Evolutionary conservation across 2,113 vertebrate species (phyloP).

Genomic region (Apodemus speciosus): DNA sequence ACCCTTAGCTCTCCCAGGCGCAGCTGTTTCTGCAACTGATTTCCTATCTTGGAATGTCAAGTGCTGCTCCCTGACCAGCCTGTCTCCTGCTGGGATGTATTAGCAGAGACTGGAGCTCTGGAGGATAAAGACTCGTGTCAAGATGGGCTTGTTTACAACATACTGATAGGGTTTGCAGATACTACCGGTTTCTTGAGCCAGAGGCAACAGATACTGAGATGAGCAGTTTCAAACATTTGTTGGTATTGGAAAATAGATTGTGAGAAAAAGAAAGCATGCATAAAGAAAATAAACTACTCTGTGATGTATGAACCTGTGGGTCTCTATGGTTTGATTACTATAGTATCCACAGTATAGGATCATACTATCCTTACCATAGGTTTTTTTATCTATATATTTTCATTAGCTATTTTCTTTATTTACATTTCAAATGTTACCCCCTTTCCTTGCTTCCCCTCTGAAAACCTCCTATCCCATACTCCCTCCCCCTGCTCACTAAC

Average conservation of each 20-base stretch:
- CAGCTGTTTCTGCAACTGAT: conserved; percentile 52
- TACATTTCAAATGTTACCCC: too few species aligned
- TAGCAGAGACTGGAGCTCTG: conserved; percentile 11
- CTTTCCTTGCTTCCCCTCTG: too few species aligned
- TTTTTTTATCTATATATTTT: too few species aligned
- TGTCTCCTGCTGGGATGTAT: not conserved
- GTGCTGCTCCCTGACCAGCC: conserved; percentile 42
- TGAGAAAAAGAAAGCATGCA: not conserved
- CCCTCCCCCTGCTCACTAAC: too few species aligned
- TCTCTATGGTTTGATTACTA: not conserved
- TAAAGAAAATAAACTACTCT: not conserved
- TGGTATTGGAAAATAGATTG: not conserved
- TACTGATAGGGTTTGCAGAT: not conserved
- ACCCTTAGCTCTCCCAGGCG: not conserved
- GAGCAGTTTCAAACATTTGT: not conserved
- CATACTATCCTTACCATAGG: too few species aligned
- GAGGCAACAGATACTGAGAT: not conserved
- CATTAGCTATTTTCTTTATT: too few species aligned
- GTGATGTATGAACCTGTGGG: not conserved
- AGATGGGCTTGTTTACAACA: conserved; percentile 31
- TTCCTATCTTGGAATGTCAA: conserved; percentile 74
- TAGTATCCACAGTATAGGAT: too few species aligned
- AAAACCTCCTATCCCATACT: too few species aligned
- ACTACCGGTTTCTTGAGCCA: not conserved
- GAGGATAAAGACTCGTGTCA: not conserved